Conservation (phyloP, 2,888 invertebrate species). For the Nyleta sp. region DNA sequence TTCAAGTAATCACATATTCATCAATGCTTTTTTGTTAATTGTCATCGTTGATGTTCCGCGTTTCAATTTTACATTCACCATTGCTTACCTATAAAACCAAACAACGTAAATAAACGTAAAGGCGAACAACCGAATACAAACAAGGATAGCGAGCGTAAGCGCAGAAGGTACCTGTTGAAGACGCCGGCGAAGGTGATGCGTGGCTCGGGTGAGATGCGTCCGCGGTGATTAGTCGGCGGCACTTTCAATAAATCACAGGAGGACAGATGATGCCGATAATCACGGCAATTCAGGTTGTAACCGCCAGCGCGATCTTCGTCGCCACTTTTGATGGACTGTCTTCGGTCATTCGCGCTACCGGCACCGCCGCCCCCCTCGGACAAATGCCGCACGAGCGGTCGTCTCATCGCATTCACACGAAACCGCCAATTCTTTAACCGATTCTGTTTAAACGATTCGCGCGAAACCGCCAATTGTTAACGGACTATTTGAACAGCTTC, state of each 20-base stretch:
- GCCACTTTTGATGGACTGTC: conserved; percentile 70
- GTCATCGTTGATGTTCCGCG: too few species aligned
- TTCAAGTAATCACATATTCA: too few species aligned
- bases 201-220: conserved; percentile 71
- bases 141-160: neutral
- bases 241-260: conserved; percentile 79
- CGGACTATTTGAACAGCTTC: too few species aligned
- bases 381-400: conserved; percentile 79
- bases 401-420: conserved; percentile 73
- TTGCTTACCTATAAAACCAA: too few species aligned
- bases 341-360: conserved; percentile 68
- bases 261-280: conserved; percentile 78
- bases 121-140: too few species aligned
- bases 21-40: too few species aligned
- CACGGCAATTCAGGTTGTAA: conserved; percentile 75
- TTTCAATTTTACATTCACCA: too few species aligned
- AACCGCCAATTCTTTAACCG: neutral
- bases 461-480: neutral
- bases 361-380: conserved; percentile 78
- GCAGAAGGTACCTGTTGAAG: conserved; percentile 75
- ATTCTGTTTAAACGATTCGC: too few species aligned
- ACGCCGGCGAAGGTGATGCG: conserved; percentile 69
- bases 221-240: conserved; percentile 73
- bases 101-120: too few species aligned
- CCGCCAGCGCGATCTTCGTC: conserved; percentile 69